Percentiles rank a stretch among this genome's conserved stretches.
Evolutionary conservation across 2,888 invertebrate genomes (phyloP).

Genomic region (Acleris holmiana): DNA sequence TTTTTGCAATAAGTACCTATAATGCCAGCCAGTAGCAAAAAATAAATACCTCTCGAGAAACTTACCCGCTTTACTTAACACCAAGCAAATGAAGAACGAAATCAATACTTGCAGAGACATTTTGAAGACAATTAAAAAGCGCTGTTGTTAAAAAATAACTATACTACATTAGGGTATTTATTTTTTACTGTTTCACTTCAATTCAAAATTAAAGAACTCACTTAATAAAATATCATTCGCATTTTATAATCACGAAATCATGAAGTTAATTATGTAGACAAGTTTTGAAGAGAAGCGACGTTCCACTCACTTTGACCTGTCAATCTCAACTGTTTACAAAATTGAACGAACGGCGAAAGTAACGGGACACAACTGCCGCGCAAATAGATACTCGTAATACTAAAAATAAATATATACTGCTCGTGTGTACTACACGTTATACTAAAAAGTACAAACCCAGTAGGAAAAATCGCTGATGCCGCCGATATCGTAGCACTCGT

Average conservation of each 20-base stretch:
- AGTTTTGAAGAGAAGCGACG: slow-evolving; percentile 43
- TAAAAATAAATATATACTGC: too few species aligned
- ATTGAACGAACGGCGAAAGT: too few species aligned
- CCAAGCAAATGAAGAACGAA: slow-evolving; percentile 20
- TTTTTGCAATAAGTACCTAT: too few species aligned
- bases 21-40: not conserved
- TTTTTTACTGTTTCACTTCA: slow-evolving; percentile 17
- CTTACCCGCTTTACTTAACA: slow-evolving; percentile 26
- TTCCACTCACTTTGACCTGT: slow-evolving; percentile 36
- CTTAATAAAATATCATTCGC: slow-evolving; percentile 2
- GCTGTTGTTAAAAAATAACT: not conserved
- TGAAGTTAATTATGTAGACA: slow-evolving; percentile 54
- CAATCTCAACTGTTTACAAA: slow-evolving; percentile 49
- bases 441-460: slow-evolving; percentile 2
- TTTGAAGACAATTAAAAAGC: not conserved
- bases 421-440: too few species aligned
- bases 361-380: too few species aligned
- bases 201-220: slow-evolving; percentile 8
- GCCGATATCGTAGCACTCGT: slow-evolving; percentile 28
- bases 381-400: too few species aligned
- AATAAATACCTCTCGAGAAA: not conserved
- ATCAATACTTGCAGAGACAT: slow-evolving; percentile 20
- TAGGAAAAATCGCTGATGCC: slow-evolving; percentile 21
- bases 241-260: slow-evolving; percentile 32
- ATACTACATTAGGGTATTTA: too few species aligned